Evolutionary conservation across 2,113 vertebrate genomes (phyloP).

Genomic region (Hippocampus abdominalis): DNA sequence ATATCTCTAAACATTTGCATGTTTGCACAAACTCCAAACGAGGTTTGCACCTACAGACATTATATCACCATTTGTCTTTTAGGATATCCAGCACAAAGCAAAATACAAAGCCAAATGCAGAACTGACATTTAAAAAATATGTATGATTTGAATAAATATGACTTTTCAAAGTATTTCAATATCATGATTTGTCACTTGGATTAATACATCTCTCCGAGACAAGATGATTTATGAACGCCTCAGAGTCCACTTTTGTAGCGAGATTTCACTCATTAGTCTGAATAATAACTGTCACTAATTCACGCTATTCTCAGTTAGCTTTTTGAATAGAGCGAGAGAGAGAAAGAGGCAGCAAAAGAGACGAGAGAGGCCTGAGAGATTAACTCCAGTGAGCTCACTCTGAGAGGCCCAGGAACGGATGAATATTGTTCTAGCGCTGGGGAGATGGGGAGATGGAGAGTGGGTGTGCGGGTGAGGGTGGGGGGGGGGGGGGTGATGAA

Average conservation of each 20-base stretch:
- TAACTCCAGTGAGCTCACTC: conserved; percentile 74
- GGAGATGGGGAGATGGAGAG: conserved; percentile 42
- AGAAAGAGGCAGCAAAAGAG: conserved; percentile 61
- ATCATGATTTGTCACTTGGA: conserved; percentile 39
- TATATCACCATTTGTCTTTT: neutral
- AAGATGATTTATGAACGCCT: conserved; percentile 67
- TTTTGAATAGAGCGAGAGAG: conserved; percentile 72
- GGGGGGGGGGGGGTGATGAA: neutral
- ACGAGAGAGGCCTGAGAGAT: conserved; percentile 72
- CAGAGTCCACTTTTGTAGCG: conserved; percentile 70
- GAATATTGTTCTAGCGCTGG: conserved; percentile 75
- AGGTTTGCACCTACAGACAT: neutral
- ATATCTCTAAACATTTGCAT: neutral
- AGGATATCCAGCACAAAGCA: neutral
- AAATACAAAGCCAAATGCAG: no score
- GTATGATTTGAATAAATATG: no score
- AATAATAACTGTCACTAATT: conserved; percentile 78
- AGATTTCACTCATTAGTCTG: conserved; percentile 75
- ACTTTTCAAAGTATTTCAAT: neutral
- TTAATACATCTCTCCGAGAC: conserved; percentile 37
- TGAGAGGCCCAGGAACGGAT: conserved; percentile 75
- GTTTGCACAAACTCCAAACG: neutral
- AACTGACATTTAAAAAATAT: no score
- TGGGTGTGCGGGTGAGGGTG: conserved; percentile 12
- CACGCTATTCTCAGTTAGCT: conserved; percentile 74